phyloP scores from a whole-genome alignment of 1,140 invertebrate genomes.

The Drosophila ananassae region DNA sequence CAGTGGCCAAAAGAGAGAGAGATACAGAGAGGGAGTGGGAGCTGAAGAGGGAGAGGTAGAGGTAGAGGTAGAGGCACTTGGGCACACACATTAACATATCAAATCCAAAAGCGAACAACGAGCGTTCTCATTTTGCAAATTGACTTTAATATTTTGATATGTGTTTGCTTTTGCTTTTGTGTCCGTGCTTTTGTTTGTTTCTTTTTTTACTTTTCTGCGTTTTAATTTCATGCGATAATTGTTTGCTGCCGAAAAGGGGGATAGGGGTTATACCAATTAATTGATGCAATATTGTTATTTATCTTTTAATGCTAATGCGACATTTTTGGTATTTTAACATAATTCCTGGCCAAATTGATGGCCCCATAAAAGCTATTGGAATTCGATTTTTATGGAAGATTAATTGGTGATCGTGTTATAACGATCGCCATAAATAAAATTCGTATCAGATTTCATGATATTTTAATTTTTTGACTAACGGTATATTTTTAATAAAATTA shows the following conservation, averaged over 20 bases:
- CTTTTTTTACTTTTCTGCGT: slow-evolving; percentile 61
- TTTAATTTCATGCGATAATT: slow-evolving; percentile 64
- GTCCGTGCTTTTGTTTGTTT: slow-evolving; percentile 39
- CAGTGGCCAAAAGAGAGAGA: background rate
- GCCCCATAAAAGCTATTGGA: slow-evolving; percentile 43
- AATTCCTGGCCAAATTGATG: slow-evolving; percentile 31
- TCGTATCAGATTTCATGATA: slow-evolving; percentile 10
- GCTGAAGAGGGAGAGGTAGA: too few relatives aligned
- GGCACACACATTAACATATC: slow-evolving; percentile 75
- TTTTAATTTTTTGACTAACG: background rate
- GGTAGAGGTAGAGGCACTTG: slow-evolving; percentile 4
- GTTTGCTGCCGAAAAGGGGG: slow-evolving; percentile 24
- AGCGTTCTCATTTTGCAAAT: slow-evolving; percentile 79
- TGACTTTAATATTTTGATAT: slow-evolving; percentile 73
- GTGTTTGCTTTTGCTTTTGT: slow-evolving; percentile 43
- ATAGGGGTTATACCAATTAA: slow-evolving; percentile 32
- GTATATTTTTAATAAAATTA: background rate
- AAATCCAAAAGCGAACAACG: slow-evolving; percentile 66
- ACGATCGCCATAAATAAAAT: slow-evolving; percentile 19
- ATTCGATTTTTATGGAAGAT: slow-evolving; percentile 42
- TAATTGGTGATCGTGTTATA: slow-evolving; percentile 30
- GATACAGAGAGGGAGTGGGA: background rate
- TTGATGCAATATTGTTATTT: slow-evolving; percentile 45
- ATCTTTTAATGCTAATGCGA: slow-evolving; percentile 44
- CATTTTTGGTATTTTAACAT: slow-evolving; percentile 39